Evolutionary conservation across 1,140 invertebrate species (phyloP).

Genomic region (Anthonomus grandis): DNA sequence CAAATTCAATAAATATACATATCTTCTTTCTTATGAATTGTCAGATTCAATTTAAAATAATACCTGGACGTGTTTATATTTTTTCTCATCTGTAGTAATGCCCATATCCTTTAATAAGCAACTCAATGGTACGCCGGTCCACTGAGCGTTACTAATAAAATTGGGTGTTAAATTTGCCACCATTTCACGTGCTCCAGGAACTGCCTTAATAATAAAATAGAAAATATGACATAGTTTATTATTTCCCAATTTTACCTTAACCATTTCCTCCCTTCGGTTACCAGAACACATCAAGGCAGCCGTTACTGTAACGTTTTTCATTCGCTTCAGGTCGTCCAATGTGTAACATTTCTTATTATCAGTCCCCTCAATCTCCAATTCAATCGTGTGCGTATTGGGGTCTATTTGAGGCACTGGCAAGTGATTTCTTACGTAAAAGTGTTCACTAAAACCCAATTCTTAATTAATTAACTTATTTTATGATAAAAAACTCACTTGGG

Average conservation of each 20-base stretch:
- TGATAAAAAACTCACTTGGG: no score
- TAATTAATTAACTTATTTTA: slow-evolving; percentile 2
- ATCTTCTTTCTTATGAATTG: no score
- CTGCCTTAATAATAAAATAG: no score
- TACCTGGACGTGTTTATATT: no score
- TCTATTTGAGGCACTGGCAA: slow-evolving; percentile 87
- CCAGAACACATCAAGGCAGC: slow-evolving; percentile 93
- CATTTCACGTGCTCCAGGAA: no score
- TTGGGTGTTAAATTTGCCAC: no score
- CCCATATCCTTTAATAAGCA: no score
- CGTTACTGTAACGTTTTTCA: slow-evolving; percentile 67
- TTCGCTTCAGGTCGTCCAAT: slow-evolving; percentile 75
- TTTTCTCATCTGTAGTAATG: no score
- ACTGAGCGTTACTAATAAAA: no score
- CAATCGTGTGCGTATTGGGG: slow-evolving; percentile 65
- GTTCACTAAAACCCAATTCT: slow-evolving; percentile 10
- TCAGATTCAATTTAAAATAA: no score
- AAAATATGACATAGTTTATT: neutral
- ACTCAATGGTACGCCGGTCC: no score
- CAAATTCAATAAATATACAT: no score
- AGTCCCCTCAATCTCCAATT: slow-evolving; percentile 60
- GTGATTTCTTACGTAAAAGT: slow-evolving; percentile 82
- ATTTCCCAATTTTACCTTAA: slow-evolving; percentile 52
- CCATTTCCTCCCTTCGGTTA: slow-evolving; percentile 92
- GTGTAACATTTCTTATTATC: slow-evolving; percentile 53